Percentiles rank a stretch among this genome's conserved stretches.
Evolutionary conservation across 2,113 vertebrate genomes (phyloP).

Genomic region (Hystrix cristata): DNA sequence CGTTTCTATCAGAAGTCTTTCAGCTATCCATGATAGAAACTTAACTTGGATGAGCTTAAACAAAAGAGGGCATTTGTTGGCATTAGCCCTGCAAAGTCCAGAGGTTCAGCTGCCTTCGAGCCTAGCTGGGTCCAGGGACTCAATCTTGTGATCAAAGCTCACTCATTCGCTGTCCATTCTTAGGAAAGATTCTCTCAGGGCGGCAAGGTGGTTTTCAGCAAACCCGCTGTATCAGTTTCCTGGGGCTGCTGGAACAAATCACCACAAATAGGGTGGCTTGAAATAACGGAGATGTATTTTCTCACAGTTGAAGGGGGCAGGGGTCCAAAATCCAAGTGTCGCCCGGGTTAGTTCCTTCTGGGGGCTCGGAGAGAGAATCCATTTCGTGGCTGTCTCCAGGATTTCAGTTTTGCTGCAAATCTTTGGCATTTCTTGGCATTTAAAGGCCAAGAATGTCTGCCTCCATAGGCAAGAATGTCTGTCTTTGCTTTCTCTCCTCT

Average conservation of each 20-base stretch:
- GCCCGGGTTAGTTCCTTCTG: not conserved
- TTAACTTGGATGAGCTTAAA: not conserved
- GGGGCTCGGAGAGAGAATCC: not conserved
- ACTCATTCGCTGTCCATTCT: not conserved
- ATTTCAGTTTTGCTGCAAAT: not conserved
- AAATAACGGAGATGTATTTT: not conserved
- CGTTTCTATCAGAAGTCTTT: constrained; percentile 49
- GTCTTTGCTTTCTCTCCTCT: not conserved
- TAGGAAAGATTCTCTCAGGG: not conserved
- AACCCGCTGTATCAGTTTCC: not conserved
- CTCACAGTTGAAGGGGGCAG: not conserved
- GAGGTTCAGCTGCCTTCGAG: not conserved
- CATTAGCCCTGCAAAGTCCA: not conserved
- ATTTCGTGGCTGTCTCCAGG: not conserved
- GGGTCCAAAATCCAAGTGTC: constrained; percentile 8
- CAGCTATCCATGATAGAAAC: not conserved
- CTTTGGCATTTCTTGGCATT: not conserved
- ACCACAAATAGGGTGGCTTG: not conserved
- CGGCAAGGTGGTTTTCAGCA: not conserved
- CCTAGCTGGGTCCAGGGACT: not conserved
- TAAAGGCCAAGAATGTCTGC: not conserved
- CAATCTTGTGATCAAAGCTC: not conserved
- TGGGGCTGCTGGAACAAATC: not conserved
- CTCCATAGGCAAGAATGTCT: not conserved
- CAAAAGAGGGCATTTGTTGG: not conserved